phyloP scores from a whole-genome alignment of 2,797 vertebrate genomes.

The Xiphorhynchus erythropygius region DNA sequence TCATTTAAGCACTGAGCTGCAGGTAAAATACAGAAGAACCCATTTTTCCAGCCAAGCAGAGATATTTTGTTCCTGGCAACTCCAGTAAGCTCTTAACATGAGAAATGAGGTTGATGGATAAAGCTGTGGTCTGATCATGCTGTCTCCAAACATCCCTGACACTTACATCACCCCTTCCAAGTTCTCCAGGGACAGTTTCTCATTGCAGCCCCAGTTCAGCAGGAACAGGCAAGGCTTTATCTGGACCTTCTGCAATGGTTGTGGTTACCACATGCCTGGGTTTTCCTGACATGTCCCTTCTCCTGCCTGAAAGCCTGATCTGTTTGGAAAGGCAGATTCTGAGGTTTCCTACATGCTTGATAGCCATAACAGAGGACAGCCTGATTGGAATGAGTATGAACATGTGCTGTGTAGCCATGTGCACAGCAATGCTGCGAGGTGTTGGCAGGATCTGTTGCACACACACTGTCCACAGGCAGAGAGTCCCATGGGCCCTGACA shows the following conservation, averaged over 20 bases:
- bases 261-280: neutral
- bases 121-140: slow-evolving; percentile 40
- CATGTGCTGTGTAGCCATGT: neutral
- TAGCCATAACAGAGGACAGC: neutral
- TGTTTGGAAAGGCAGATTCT: neutral
- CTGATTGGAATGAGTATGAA: neutral
- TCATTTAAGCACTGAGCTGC: neutral
- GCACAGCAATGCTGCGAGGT: neutral
- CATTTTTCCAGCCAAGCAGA: slow-evolving; percentile 3
- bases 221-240: slow-evolving; percentile 42
- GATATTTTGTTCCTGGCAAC: slow-evolving; percentile 11
- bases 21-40: slow-evolving; percentile 36
- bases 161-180: slow-evolving; percentile 64
- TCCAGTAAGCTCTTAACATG: slow-evolving; percentile 33
- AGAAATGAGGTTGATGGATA: slow-evolving; percentile 57
- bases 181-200: slow-evolving; percentile 34
- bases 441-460: neutral
- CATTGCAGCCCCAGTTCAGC: slow-evolving; percentile 6
- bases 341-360: neutral
- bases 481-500: neutral
- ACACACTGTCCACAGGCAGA: neutral
- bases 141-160: slow-evolving; percentile 46
- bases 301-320: slow-evolving; percentile 1
- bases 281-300: slow-evolving; percentile 18
- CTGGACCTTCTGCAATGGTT: neutral